These are phyloP conservation scores for Ploceus nigricollis DNA, from an alignment of 2,113 vertebrate genomes.

Conservation along the genomic window DNA sequence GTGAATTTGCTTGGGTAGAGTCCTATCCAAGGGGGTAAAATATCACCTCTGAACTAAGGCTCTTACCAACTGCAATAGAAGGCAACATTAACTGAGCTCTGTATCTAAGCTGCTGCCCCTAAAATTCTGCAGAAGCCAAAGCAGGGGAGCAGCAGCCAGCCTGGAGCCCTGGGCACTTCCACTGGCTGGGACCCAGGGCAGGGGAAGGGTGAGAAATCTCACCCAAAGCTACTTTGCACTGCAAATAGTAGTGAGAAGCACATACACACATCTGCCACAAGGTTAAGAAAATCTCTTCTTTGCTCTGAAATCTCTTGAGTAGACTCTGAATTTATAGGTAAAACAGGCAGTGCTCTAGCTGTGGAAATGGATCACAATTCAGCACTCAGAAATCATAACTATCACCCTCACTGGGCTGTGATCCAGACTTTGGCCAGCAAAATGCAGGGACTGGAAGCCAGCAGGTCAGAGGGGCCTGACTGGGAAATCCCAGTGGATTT, in stretches of 20 bases:
- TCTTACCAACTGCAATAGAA: not conserved
- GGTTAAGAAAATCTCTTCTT: not conserved
- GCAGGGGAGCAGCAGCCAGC: not conserved
- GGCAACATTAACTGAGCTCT: not conserved
- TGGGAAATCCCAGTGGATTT: not conserved
- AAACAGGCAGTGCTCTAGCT: not conserved
- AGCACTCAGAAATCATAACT: not conserved
- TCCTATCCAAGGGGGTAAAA: not conserved
- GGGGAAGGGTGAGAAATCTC: not conserved
- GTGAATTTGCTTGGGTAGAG: not conserved
- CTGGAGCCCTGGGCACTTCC: not conserved
- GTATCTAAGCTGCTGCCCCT: not conserved
- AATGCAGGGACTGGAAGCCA: not conserved
- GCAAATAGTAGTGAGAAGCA: not conserved
- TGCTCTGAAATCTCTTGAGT: not conserved
- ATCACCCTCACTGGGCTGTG: too few species aligned
- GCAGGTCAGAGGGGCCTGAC: not conserved
- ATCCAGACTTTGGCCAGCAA: not conserved
- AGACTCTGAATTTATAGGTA: not conserved
- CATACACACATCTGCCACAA: fast-evolving
- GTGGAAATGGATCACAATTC: not conserved
- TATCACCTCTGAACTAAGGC: not conserved
- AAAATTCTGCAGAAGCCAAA: not conserved
- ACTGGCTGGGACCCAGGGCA: not conserved
- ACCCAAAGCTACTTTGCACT: not conserved